Base-by-base conservation (phyloP, 2,797 vertebrate species). In the Lates japonicus region DNA sequence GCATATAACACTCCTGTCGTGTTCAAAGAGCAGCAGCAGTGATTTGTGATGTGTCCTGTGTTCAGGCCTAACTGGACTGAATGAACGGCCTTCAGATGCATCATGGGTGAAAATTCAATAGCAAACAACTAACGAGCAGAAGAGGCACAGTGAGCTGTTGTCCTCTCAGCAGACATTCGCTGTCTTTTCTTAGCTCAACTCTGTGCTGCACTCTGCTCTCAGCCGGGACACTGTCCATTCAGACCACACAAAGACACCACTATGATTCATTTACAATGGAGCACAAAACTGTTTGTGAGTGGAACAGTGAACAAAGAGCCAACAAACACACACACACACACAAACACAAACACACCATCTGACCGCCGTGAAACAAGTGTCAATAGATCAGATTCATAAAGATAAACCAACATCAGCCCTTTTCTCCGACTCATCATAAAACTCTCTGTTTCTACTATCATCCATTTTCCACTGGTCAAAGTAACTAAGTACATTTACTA, bases 241-340 rank as follows among this genome's bases (percentile, higher is more conserved):
- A 80, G 0, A 20, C 39, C 0, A 51, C 83, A 92, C 92, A 93
- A 87, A 84, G 89, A 70, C 29, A 0, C 29, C 3, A 65, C 79
- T 90, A 4, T 91, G 79, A 67, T 66, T 54, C 35, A 2, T 59
- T 65, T 13, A 88, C 88, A 90, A 88, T 58, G 41, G 11, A 83
- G 52, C 69, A 54, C 37, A 81, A 81, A 72, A 76, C 75, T 69
- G 74, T 82, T 78, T 85, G 82, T 85, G 37, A 83, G 58, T 52
- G 51, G 61, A 82, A 86, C 86, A 88, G 74, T 51, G 69, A 70
- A 84, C 86, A 91, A 84, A 85, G 83, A 74, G n/a, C 17, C 44
- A 42, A 48, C 52, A 48, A 41, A 76, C 70, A 80, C 4, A 66
- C 49, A 59, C 41, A 10, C 20, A 20, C 49, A 60, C 41, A 64